Base-by-base conservation (phyloP, 2,797 vertebrate species). In the Pyrrhura leucotis region DNA sequence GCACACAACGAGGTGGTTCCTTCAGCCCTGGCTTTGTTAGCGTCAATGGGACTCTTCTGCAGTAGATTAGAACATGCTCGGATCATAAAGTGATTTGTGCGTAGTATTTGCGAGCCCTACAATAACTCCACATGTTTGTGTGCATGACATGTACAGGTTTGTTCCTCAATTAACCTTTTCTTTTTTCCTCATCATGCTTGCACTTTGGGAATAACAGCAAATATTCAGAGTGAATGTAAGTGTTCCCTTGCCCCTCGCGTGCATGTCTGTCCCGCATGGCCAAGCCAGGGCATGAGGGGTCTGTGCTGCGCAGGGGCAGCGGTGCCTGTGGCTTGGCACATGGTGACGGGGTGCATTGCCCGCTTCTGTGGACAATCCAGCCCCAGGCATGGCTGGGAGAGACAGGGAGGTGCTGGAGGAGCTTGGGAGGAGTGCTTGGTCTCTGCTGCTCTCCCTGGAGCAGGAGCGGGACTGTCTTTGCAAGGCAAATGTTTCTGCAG, bases 181-280 rank as follows among this genome's bases (percentile, higher is more conserved):
- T 96, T 72, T 92, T 91, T 95, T 97, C 79, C 67, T 93, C 62
- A 33, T 95, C 80, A 90, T 74, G 98, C 98, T 96, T 97, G 85
- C 97, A 72, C 96, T 89, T 65, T 51, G 98, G 99, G 98, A 99
- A 98, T 99, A 98, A 99, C 99, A 99, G 99, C 99, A 98, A 99
- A 97, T 98, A 99, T 99, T 98, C 99, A 98, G 98, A 98, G 98
- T 81, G 98, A 99, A 96, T 88, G 99, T 99, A 99, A 99, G 99
- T 99, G 45, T 75, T 82, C 69, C 93, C 51, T 48, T 4, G 1
- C 67, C 61, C 35, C 53, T 5, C 1, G 0, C 7, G 29, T 59
- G 69, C 5, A 4, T 69, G 80, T 65, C 74, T 76, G n/a, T 58
- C 44, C 71, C 65, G 81, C 14, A 8, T 53, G 84, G 37, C 63